Evolutionary conservation across 2,113 vertebrate genomes (phyloP).

Genomic region (Microcebus lehilahytsara): DNA sequence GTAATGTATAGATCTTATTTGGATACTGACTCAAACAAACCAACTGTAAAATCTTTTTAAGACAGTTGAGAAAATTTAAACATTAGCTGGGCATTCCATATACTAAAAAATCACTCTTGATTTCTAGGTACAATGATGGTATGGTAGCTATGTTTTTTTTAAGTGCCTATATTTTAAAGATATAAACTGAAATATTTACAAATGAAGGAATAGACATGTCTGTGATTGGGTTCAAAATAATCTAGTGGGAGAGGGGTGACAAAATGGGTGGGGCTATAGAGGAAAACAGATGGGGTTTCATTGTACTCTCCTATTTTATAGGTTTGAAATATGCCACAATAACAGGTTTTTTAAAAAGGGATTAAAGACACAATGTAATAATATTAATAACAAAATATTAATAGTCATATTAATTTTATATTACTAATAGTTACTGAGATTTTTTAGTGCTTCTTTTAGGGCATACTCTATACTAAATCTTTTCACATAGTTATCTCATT

Average conservation of each 20-base stretch:
- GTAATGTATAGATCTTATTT: background rate
- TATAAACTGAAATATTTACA: background rate
- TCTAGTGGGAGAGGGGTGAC: background rate
- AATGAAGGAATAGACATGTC: background rate
- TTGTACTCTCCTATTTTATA: background rate
- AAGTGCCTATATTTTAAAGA: background rate
- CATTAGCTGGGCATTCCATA: background rate
- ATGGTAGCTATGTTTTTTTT: background rate
- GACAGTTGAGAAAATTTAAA: background rate
- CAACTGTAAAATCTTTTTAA: constrained; percentile 1
- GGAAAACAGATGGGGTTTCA: background rate
- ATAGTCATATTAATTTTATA: background rate
- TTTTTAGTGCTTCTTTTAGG: background rate
- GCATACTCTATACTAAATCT: background rate
- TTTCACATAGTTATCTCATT: background rate
- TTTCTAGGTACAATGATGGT: background rate
- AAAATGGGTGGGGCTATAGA: background rate
- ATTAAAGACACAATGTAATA: background rate
- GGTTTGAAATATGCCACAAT: background rate
- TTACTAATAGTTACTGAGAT: background rate
- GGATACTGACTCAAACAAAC: background rate
- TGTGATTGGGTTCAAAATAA: background rate
- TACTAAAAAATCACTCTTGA: background rate
- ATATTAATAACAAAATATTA: background rate
- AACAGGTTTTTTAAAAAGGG: background rate